A percentile compares a stretch with the other conserved stretches of the same genome.
Conservation (phyloP, 2,797 vertebrate species). For the Taenioides sp. region DNA sequence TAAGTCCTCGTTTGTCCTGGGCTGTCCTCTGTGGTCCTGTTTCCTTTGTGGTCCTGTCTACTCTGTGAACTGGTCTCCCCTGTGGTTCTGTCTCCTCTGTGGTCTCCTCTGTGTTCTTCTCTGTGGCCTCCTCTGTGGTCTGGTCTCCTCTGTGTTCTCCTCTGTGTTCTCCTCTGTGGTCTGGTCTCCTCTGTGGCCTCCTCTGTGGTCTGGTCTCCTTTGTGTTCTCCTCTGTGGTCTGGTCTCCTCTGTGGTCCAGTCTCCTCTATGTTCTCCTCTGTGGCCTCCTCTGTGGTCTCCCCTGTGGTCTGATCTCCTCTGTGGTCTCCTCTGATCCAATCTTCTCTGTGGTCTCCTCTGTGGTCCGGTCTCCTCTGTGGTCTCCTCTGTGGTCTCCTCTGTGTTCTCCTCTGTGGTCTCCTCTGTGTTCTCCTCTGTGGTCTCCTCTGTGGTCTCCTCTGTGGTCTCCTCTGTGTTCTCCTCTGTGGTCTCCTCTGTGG, state of each 20-base stretch:
- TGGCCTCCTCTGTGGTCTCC: neutral
- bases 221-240: neutral
- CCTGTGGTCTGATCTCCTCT: no score
- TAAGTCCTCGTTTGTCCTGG: neutral
- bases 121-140: neutral
- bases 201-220: no score
- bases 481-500: neutral
- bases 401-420: neutral
- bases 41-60: no score
- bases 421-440: no score
- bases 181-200: no score
- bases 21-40: no score
- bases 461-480: neutral
- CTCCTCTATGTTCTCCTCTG: neutral
- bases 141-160: neutral
- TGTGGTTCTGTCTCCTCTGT: neutral
- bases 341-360: no score
- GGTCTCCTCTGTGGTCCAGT: neutral
- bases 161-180: neutral
- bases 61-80: no score
- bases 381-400: neutral
- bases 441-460: no score
- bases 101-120: neutral
- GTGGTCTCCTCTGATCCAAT: no score
- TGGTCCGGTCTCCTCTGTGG: no score